Base-by-base conservation (phyloP, 2,888 invertebrate genomes). In the Sarcophaga variegata region DNA sequence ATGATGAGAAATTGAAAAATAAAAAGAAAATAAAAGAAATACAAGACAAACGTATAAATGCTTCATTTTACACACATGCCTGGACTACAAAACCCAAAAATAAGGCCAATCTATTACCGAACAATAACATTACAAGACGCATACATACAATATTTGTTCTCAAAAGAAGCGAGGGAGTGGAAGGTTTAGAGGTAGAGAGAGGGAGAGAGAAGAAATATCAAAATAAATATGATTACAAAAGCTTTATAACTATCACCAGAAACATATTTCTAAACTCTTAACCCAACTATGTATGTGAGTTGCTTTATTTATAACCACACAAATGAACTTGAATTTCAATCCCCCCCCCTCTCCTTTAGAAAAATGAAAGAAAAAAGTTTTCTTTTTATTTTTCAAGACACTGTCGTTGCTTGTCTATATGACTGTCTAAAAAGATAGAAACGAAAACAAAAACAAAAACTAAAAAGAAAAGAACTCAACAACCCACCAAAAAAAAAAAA, bases 371-470 rank as follows among this genome's bases (percentile, higher is more conserved):
- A 27, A 27, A 76, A 45, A 79, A 27, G 10, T 45, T 63, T 72
- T 79, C 45, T 67, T 70, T 60, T 77, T 66, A 77, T 17, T 66
- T 76, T 76, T 84, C 63, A 85, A 59, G 79, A 54, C 71, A 27
- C 79, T 86, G 86, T 86, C 86, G 71, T 86, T 86, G 83, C 66
- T 60, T 83, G 86, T 83, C 86, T 59, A 71, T 79, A 67, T 71
- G 71, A 60, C 75, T 67, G 64, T 70, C 77, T 85, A 72, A 47
- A 77, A 25, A n/a, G 17, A 54, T 27, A 25, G n/a, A 27, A 59
- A n/a, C 2, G 60, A 11, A 75, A 63, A 79, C 64, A 54, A 63
- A 79, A 79, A 62, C 60, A 37, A 27, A 22, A 66, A 5, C 14
- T 22, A 59, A 71, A 66, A 62, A 20, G 60, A 20, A 66, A 66